Percentiles rank a stretch among this genome's conserved stretches.
phyloP scores from a whole-genome alignment of 2,888 invertebrate genomes.

The Dimorphilus gyrociliatus region DNA sequence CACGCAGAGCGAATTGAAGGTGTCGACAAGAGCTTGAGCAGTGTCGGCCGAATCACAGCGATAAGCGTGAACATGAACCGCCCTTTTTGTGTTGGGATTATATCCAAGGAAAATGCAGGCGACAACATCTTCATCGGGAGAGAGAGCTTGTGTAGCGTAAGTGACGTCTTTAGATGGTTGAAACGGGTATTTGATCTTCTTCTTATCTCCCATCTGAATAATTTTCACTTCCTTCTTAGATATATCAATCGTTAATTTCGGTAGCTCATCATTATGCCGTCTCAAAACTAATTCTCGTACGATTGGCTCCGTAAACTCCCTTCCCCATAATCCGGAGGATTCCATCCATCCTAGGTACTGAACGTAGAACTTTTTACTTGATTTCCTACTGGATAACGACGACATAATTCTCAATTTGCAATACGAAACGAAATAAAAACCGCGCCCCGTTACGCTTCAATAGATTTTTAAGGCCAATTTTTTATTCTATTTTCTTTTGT shows the following conservation, averaged over 20 bases:
- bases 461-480: too few relatives aligned
- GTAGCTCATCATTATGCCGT: constrained; percentile 70
- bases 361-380: constrained; percentile 44
- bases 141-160: constrained; percentile 59
- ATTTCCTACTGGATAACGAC: neutral
- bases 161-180: constrained; percentile 41
- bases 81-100: constrained; percentile 82
- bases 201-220: constrained; percentile 51
- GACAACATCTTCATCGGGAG: constrained; percentile 62
- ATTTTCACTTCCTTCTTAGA: constrained; percentile 82
- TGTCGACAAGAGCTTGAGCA: constrained; percentile 66
- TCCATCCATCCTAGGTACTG: constrained; percentile 80
- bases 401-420: neutral
- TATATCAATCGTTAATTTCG: constrained; percentile 48
- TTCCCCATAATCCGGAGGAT: constrained; percentile 67
- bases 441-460: too few relatives aligned
- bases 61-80: constrained; percentile 84
- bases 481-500: too few relatives aligned
- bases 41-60: constrained; percentile 86
- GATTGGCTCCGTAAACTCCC: constrained; percentile 65
- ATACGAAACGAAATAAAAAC: too few relatives aligned
- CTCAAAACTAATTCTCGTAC: constrained; percentile 66
- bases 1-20: constrained; percentile 61
- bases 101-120: constrained; percentile 79
- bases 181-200: constrained; percentile 57